Percentiles rank a stretch among this genome's conserved stretches.
These are phyloP conservation scores for Drosophila greeni DNA, from an alignment of 2,888 invertebrate genomes.

Conservation along the genomic window DNA sequence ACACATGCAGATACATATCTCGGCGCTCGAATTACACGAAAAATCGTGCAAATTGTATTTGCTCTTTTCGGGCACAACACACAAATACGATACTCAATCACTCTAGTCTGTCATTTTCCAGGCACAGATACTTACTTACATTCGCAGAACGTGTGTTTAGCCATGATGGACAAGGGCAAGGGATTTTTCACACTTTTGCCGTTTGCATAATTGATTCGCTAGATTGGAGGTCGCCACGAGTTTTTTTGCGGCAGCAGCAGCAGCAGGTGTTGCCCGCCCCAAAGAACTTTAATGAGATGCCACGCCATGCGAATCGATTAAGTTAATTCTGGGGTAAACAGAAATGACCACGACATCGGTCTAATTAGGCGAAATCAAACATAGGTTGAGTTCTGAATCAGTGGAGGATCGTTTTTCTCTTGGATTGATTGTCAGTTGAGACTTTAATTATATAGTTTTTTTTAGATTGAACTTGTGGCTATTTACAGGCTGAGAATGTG, in stretches of 20 bases:
- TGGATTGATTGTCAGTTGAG: neutral
- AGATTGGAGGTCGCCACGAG: slow-evolving; percentile 29
- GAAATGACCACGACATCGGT: slow-evolving; percentile 16
- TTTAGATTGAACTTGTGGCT: neutral
- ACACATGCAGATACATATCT: slow-evolving; percentile 37
- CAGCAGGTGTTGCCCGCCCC: slow-evolving; percentile 7
- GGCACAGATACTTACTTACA: slow-evolving; percentile 43
- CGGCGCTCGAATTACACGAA: slow-evolving; percentile 55
- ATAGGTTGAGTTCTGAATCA: slow-evolving; percentile 17
- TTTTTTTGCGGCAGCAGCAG: slow-evolving; percentile 10
- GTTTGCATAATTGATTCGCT: slow-evolving; percentile 67
- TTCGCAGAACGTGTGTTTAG: slow-evolving; percentile 55
- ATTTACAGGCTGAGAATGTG: neutral
- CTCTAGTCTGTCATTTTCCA: slow-evolving; percentile 26
- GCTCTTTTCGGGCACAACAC: slow-evolving; percentile 53
- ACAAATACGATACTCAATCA: slow-evolving; percentile 35
- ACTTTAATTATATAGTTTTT: neutral
- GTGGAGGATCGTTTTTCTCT: neutral
- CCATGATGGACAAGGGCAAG: slow-evolving; percentile 56
- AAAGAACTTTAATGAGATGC: slow-evolving; percentile 37
- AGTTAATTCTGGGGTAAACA: slow-evolving; percentile 19
- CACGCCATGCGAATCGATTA: slow-evolving; percentile 18
- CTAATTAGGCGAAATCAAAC: slow-evolving; percentile 20
- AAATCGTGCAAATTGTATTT: slow-evolving; percentile 71
- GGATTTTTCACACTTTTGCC: slow-evolving; percentile 65